phyloP scores from a whole-genome alignment of 23 tunicate genomes.

The Styela plicata region DNA sequence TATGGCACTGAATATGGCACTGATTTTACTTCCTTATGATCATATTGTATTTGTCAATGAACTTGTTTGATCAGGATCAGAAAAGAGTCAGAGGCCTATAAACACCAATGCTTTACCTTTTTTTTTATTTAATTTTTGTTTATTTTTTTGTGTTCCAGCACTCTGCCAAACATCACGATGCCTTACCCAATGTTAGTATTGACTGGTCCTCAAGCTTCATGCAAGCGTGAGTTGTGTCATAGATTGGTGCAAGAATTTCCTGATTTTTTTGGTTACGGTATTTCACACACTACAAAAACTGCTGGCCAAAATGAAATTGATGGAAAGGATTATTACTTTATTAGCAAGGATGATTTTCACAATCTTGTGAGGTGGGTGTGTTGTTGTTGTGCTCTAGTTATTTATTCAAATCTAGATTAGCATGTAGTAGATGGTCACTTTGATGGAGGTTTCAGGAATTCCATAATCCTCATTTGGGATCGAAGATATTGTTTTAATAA shows the following conservation, averaged over 20 bases:
- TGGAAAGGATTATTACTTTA: conserved; percentile 86
- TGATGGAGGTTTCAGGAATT: too few relatives aligned
- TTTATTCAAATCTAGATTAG: too few relatives aligned
- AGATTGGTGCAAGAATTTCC: conserved; percentile 85
- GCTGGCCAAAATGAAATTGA: conserved; percentile 62
- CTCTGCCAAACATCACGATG: conserved; percentile 87
- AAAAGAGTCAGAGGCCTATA: too few relatives aligned
- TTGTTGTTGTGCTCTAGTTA: too few relatives aligned
- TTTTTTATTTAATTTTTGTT: neutral
- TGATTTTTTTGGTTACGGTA: conserved; percentile 87
- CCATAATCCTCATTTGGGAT: too few relatives aligned
- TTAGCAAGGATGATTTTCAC: conserved; percentile 75
- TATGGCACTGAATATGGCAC: too few relatives aligned
- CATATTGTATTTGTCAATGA: too few relatives aligned
- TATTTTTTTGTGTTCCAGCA: conserved; percentile 53
- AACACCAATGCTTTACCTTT: too few relatives aligned
- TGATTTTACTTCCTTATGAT: too few relatives aligned
- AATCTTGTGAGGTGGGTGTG: conserved; percentile 54
- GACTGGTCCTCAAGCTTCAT: conserved; percentile 84
- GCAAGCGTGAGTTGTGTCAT: conserved; percentile 85
- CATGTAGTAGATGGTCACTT: too few relatives aligned
- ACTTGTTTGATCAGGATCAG: too few relatives aligned
- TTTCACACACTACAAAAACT: conserved; percentile 80
- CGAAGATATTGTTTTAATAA: too few relatives aligned
- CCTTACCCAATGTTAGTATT: conserved; percentile 94